Base-by-base conservation (phyloP, 2,888 invertebrate genomes). In the Polyploca ridens region DNA sequence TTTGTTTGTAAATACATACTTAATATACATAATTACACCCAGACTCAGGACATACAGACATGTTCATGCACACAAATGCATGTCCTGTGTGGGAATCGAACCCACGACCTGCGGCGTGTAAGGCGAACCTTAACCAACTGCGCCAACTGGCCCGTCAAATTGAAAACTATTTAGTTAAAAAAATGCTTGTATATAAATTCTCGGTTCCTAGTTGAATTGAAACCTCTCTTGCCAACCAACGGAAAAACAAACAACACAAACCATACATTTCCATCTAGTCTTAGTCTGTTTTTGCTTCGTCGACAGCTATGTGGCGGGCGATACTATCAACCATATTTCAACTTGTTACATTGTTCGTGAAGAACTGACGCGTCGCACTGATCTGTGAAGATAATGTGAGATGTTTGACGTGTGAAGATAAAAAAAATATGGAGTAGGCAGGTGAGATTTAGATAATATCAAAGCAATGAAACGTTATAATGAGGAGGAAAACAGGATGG, bases 341-440 rank as follows among this genome's bases (percentile, higher is more conserved):
- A 77, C 83, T 77, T 71, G 75, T 77, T 79, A 84, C 83, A 83
- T 82, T 85, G 83, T 84, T 78, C 78, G 78, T 78, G 73, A 73
- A 68, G 74, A 75, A 70, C 78, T 80, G 86, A 84, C 85, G 76
- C 83, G 83, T 86, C 85, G 83, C 84, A 73, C 80, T 69, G 88
- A 89, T 89, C 79, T 69, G 72, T 68, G 59, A 65, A 79, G 89
- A 91, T 90, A 89, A 79, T 69, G 77, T 83, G 78, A 86, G 81
- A 85, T 84, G 85, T 87, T 85, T 88, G 88, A 89, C 87, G 85
- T 84, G 87, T 84, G 82, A 84, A 84, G 78, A 77, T 74, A 81
- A 78, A 87, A 87, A 82, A 79, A 41, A 77, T 75, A 75, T 72
- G 73, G 79, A 82, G 81, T 80, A 70, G 76, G 82, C 79, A 70